Conservation (phyloP, 2,797 vertebrate species). For the Erpetoichthys calabaricus region DNA sequence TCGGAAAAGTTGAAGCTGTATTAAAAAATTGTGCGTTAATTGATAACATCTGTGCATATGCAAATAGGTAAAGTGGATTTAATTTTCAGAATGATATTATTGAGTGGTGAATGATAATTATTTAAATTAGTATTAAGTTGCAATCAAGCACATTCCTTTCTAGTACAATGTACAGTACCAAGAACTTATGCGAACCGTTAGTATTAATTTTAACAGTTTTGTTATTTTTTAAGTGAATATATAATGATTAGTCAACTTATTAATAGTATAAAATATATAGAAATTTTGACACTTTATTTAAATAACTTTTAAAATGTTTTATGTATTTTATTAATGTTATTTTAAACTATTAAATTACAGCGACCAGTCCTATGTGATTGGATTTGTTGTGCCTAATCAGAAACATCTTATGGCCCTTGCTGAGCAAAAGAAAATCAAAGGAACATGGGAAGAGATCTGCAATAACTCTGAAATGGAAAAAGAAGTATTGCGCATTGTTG, state of each 20-base stretch:
- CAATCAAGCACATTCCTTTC: no score
- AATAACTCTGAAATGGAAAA: conserved; percentile 68
- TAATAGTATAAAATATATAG: no score
- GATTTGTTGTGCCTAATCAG: conserved; percentile 93
- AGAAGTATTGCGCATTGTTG: conserved; percentile 71
- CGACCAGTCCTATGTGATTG: conserved; percentile 82
- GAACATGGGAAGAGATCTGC: conserved; percentile 74
- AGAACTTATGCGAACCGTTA: no score
- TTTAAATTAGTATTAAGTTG: not conserved
- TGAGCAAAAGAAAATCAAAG: conserved; percentile 52
- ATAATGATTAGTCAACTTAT: no score
- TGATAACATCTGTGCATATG: conserved; percentile 92
- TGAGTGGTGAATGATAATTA: no score
- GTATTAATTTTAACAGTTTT: no score
- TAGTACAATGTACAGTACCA: no score
- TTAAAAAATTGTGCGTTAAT: conserved; percentile 81
- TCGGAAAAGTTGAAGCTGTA: conserved; percentile 87
- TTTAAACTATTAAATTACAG: conserved; percentile 35
- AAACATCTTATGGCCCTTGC: conserved; percentile 73
- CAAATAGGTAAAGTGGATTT: conserved; percentile 66
- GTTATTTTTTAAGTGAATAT: no score
- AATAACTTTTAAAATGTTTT: not conserved
- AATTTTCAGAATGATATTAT: no score
- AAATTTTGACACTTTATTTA: not conserved
- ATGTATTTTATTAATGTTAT: no score